Evolutionary conservation across 2,113 vertebrate genomes (phyloP), one percentile per base, ranked within the genome.

Genomic region (Indri indri): DNA sequence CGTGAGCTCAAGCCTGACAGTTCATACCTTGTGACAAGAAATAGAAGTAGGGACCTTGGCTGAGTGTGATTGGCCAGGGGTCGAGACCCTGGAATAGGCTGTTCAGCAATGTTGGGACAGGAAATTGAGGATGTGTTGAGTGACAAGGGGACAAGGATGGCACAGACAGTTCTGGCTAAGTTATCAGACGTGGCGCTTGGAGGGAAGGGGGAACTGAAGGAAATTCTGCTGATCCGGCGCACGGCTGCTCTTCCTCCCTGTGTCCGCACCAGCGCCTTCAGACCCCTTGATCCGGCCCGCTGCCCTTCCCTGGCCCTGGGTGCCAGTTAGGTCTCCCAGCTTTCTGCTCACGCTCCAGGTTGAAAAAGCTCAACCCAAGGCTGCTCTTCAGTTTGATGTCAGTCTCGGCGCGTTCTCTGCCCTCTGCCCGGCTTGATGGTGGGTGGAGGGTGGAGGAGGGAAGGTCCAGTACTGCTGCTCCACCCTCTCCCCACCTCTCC

Each of bases 141-240:
- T 8, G 12, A 6, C 16, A 47, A 9, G 37, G 59, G 74, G 13
- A 8, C 2, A 32, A 22, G 3, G 22, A 2, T 4, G 6, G 16
- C 3, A 10, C 12, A 7, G 22, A 22, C 1, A 3, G 2, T 66
- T 25, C 83, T 68, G 14, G 16, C 3, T 13, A 27, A 23, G 42
- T n/a, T 54, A 25, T 30, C 2, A 7, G 61, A 27, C 0, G 0
- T 3, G 59, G 65, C 34, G 13, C 3, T 10, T 13, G 22, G 32
- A 45, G 34, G 22, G 52, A 9, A 88, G 34, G n/a, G 52, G 17
- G 25, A 22, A 32, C 4, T 20, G 45, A 45, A 34, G 30, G 74
- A 77, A 20, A 1, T 45, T 74, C 45, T 0, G 4, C 68, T 70
- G 68, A 37, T 23, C 18, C 9, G 11, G 10, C 11, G 9, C 22